Evolutionary conservation across 1,140 invertebrate genomes (phyloP).

Genomic region (Nephotettix cincticeps): DNA sequence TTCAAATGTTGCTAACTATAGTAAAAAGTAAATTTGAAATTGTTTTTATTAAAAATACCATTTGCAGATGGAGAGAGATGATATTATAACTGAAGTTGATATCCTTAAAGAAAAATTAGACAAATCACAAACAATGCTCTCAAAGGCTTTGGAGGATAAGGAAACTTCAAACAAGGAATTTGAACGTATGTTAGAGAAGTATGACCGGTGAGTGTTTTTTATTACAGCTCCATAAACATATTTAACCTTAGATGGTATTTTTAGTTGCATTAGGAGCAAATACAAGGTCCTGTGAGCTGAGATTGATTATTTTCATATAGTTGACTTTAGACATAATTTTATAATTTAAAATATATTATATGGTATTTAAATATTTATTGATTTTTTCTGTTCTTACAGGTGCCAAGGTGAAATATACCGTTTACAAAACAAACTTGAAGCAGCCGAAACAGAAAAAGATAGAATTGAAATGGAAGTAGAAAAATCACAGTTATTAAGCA

Average conservation of each 20-base stretch:
- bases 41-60: too few relatives aligned
- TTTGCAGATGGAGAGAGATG: constrained; percentile 78
- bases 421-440: constrained; percentile 83
- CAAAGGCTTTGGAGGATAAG: constrained; percentile 84
- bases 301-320: too few relatives aligned
- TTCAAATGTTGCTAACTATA: too few relatives aligned
- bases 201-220: constrained; percentile 82
- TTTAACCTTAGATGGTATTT: too few relatives aligned
- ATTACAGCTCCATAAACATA: too few relatives aligned
- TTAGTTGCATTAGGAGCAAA: too few relatives aligned
- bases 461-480: constrained; percentile 82
- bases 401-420: constrained; percentile 86
- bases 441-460: constrained; percentile 82
- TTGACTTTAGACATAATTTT: too few relatives aligned
- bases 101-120: constrained; percentile 88
- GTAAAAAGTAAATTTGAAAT: too few relatives aligned
- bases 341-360: too few relatives aligned
- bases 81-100: constrained; percentile 79
- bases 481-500: constrained; percentile 73
- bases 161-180: constrained; percentile 86
- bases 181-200: constrained; percentile 90
- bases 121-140: constrained; percentile 74
- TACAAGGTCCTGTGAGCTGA: too few relatives aligned
- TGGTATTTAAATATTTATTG: too few relatives aligned
- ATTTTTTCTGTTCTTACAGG: constrained; percentile 52